Percentiles rank a stretch among this genome's conserved stretches.
These are phyloP conservation scores for Chanos chanos DNA, from an alignment of 2,797 vertebrate species.

Conservation along the genomic window DNA sequence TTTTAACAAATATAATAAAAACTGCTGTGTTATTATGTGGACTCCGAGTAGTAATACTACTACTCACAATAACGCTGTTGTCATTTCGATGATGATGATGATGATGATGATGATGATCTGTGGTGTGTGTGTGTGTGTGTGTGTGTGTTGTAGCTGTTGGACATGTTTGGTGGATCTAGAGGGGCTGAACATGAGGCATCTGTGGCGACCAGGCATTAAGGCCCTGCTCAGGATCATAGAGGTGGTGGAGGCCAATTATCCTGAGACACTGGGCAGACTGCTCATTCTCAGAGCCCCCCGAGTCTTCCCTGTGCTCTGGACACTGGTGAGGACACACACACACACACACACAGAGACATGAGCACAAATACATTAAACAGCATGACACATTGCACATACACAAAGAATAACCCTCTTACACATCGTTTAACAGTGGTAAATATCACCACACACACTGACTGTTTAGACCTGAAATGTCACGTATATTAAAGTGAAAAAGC, in stretches of 20 bases:
- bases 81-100: too few species aligned
- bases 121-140: background rate
- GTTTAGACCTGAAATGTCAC: too few species aligned
- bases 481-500: too few species aligned
- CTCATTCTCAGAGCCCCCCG: slow-evolving; percentile 87
- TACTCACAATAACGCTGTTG: too few species aligned
- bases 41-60: too few species aligned
- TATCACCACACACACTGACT: too few species aligned
- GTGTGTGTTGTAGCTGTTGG: slow-evolving; percentile 77
- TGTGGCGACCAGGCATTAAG: slow-evolving; percentile 91
- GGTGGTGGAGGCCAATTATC: slow-evolving; percentile 91
- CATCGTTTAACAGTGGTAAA: too few species aligned
- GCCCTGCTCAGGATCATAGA: slow-evolving; percentile 88
- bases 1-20: too few species aligned
- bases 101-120: background rate
- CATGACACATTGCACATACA: background rate
- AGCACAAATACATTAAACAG: background rate
- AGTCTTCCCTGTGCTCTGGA: slow-evolving; percentile 94
- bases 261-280: slow-evolving; percentile 86
- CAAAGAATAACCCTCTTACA: background rate
- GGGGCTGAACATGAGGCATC: slow-evolving; percentile 91
- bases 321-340: slow-evolving; percentile 75
- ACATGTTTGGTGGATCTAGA: slow-evolving; percentile 92
- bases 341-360: background rate
- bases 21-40: too few species aligned